phyloP scores from a whole-genome alignment of 2,797 vertebrate species.

The Pitangus sulphuratus region DNA sequence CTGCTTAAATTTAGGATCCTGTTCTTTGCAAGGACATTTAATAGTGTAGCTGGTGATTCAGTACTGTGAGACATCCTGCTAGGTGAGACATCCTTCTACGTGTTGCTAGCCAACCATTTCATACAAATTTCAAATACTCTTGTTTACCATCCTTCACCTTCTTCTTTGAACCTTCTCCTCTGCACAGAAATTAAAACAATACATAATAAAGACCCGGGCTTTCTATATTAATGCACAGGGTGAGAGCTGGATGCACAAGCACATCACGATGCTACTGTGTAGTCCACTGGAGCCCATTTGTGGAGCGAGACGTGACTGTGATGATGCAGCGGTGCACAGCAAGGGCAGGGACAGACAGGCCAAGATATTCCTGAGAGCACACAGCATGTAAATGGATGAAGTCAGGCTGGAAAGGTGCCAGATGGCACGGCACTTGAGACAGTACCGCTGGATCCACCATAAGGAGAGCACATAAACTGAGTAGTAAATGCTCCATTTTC shows the following conservation, averaged over 20 bases:
- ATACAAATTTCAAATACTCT: background rate
- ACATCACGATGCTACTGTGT: background rate
- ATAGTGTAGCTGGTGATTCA: background rate
- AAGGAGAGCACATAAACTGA: background rate
- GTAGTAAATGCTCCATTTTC: background rate
- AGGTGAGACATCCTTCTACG: background rate
- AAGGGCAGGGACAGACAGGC: background rate
- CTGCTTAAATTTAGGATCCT: background rate
- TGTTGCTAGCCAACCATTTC: background rate
- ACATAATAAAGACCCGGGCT: background rate
- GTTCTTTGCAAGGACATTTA: background rate
- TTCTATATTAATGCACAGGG: background rate
- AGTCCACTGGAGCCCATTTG: background rate
- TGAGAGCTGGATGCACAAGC: background rate
- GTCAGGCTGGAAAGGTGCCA: background rate
- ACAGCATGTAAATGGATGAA: background rate
- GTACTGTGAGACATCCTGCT: background rate
- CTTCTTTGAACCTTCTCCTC: background rate
- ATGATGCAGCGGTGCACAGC: background rate
- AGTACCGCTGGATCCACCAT: background rate
- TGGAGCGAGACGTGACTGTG: accelerated
- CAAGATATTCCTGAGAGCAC: background rate
- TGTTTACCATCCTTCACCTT: background rate
- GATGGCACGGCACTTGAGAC: background rate
- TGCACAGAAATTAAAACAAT: background rate